Evolutionary conservation across 2,888 invertebrate genomes (phyloP).

Genomic region (Acheta domesticus): DNA sequence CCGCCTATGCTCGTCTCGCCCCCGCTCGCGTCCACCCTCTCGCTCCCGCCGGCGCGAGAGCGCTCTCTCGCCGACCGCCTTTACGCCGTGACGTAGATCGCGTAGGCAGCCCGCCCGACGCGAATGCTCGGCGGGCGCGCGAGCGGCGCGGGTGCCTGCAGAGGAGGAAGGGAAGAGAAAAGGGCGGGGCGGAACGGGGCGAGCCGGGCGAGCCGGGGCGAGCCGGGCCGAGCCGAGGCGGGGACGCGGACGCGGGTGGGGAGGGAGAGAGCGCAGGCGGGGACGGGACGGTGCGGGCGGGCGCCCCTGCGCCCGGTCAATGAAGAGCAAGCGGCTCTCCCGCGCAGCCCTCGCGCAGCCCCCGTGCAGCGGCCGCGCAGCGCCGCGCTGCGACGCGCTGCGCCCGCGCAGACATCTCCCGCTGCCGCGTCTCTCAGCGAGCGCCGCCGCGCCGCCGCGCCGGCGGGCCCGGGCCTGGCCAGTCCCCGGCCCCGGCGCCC

Average conservation of each 20-base stretch:
- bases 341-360: neutral
- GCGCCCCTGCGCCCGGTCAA: neutral
- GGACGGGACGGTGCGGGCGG: neutral
- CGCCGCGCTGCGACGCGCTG: neutral
- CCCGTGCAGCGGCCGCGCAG: neutral
- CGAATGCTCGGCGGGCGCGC: too few relatives aligned
- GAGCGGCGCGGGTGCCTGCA: neutral
- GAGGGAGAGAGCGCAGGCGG: neutral
- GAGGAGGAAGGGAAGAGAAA: neutral
- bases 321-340: constrained; percentile 7
- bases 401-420: neutral
- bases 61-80: too few relatives aligned
- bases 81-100: too few relatives aligned
- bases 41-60: too few relatives aligned
- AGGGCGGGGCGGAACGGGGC: neutral
- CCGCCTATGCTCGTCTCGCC: too few relatives aligned
- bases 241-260: neutral
- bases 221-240: neutral
- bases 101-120: too few relatives aligned
- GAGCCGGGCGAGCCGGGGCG: neutral
- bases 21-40: too few relatives aligned
- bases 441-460: neutral
- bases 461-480: neutral
- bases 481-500: neutral
- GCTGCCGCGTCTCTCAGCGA: neutral